These are phyloP conservation scores for Chaetodon auriga DNA, from an alignment of 2,113 vertebrate species.

Conservation along the genomic window DNA sequence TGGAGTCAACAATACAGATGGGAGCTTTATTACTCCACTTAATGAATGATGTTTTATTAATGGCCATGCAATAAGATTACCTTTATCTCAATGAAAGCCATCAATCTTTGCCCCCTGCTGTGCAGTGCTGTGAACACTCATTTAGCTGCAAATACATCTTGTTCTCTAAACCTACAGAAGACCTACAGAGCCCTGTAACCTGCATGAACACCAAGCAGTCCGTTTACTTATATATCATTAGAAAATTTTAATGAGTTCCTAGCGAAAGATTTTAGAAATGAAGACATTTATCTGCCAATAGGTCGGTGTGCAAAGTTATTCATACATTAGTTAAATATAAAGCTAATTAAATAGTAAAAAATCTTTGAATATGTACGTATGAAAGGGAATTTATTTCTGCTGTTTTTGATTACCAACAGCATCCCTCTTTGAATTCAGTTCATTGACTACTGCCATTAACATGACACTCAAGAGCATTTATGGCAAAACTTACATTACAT, in stretches of 20 bases:
- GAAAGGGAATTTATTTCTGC: not conserved
- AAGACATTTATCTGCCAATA: not conserved
- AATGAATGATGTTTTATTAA: slow-evolving; percentile 86
- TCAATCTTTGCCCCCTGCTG: slow-evolving; percentile 73
- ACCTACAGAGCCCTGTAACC: slow-evolving; percentile 9
- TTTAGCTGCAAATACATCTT: slow-evolving; percentile 58
- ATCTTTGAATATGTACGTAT: not conserved
- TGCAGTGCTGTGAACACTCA: slow-evolving; percentile 65
- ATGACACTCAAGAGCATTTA: not conserved
- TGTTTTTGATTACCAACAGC: not conserved
- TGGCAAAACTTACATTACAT: not conserved
- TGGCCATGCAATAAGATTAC: slow-evolving; percentile 80
- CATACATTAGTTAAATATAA: not conserved
- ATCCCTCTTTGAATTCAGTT: not conserved
- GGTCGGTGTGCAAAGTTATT: not conserved
- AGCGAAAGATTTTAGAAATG: not conserved
- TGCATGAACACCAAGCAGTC: not conserved
- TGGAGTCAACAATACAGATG: slow-evolving; percentile 74
- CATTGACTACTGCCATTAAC: not conserved
- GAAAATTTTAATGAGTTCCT: not conserved
- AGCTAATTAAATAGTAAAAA: not conserved
- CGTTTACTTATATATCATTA: not conserved
- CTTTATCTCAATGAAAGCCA: slow-evolving; percentile 76
- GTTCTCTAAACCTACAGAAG: slow-evolving; percentile 14
- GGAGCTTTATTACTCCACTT: slow-evolving; percentile 78